A percentile compares a stretch with the other conserved stretches of the same genome.
Evolutionary conservation across 2,113 vertebrate genomes (phyloP).

Genomic region (Apus apus): DNA sequence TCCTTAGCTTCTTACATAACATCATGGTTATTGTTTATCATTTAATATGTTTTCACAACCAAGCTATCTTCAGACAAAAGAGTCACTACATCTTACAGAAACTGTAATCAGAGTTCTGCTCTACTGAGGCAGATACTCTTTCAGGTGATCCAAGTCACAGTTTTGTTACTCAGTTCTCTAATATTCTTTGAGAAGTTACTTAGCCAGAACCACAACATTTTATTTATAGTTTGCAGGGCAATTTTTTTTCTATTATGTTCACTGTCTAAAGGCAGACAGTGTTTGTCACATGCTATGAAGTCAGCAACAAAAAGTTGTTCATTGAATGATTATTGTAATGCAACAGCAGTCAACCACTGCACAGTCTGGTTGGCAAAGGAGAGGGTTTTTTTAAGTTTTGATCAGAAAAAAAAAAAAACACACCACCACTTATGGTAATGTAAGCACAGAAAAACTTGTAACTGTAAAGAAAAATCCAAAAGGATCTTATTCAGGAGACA

Average conservation of each 20-base stretch:
- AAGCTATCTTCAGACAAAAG: neutral
- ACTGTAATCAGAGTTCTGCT: neutral
- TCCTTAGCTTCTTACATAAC: neutral
- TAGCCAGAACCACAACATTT: neutral
- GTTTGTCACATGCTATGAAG: neutral
- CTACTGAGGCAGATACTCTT: neutral
- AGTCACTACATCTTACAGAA: neutral
- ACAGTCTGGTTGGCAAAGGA: neutral
- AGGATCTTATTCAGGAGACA: neutral
- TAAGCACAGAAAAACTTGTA: neutral
- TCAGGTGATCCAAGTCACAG: neutral
- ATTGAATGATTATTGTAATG: neutral
- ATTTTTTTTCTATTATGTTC: neutral
- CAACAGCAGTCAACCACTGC: neutral
- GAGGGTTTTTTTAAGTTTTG: neutral
- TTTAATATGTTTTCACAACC: neutral
- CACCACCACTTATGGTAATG: neutral
- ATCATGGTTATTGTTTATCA: neutral
- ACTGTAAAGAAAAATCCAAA: neutral
- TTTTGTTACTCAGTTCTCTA: neutral
- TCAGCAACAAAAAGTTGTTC: neutral
- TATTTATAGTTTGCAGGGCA: neutral
- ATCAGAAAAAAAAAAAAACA: rapidly evolving
- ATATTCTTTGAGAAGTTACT: neutral
- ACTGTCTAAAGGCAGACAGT: neutral